Conservation (phyloP, 2,797 vertebrate genomes). For the Paguma larvata region DNA sequence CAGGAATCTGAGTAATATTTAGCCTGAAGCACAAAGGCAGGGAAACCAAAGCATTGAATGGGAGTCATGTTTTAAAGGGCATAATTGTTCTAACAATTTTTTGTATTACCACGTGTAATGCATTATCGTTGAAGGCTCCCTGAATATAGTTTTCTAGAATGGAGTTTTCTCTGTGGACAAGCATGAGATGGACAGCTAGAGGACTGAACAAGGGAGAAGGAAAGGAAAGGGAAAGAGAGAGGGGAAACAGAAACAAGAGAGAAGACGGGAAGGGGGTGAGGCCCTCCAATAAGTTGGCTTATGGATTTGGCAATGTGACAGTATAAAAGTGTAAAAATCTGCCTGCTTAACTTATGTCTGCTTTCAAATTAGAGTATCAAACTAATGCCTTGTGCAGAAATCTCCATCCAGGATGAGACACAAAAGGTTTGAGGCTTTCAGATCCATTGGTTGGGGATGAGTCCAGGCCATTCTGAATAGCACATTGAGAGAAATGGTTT, state of each 20-base stretch:
- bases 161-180: conserved; percentile 10
- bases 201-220: background rate
- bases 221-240: background rate
- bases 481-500: background rate
- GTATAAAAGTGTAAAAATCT: background rate
- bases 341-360: background rate
- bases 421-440: background rate
- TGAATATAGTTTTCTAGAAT: background rate
- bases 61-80: conserved; percentile 72
- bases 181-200: background rate
- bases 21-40: conserved; percentile 65
- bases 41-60: conserved; percentile 65
- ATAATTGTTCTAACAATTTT: conserved; percentile 58
- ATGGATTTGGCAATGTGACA: background rate
- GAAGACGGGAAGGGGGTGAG: background rate
- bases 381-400: background rate
- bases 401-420: background rate
- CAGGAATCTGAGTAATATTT: conserved; percentile 76
- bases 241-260: background rate
- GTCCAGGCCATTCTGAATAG: background rate
- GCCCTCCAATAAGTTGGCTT: background rate
- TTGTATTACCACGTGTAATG: background rate
- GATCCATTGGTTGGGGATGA: background rate
- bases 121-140: conserved; percentile 27
- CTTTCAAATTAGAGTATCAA: background rate